Evolutionary conservation across 2,113 vertebrate genomes (phyloP), one percentile per base, ranked within the genome.

Genomic region (Sinocyclocheilus rhinocerous): DNA sequence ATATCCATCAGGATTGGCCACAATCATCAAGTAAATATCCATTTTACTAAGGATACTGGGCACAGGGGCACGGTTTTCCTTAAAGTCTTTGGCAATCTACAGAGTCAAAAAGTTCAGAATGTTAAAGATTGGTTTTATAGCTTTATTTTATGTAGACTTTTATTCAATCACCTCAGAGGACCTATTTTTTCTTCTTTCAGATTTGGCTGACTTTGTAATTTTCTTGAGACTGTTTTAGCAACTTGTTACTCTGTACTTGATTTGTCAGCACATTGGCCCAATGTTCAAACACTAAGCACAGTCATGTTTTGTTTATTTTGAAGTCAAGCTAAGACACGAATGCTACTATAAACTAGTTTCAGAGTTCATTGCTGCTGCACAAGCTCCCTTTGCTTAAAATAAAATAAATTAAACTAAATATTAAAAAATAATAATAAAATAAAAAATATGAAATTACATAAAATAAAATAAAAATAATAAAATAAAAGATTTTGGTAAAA

Each of bases 1-100:
- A 2, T 96, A 99, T 63, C 97, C 97, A 0, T 99, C 97, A 0
- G 97, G 97, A 88, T 98, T 99, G 90, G 97, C 95, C 89, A 97
- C 92, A 0, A 98, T 94, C 94, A 98, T 93, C 91, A 99, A 85
- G 90, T 96, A 96, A 90, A 98, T 95, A 86, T 99, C 97, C 93
- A 97, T 88, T 2, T 73, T 84, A 57, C 96, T 86, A 87, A 98
- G 93, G 67, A 98, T 86, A 75, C 93, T 83, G 0, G 95, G 97
- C 83, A 99, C 24, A 0, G 90, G 91, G 0, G 91, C 82, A 26
- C 13, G 0, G 0, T 97, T 94, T 0, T 76, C 89, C 0, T 94
- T 91, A 0, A 96, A 96, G 81, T 96, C 96, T 2, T 89, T 45
- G 16, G 94, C 93, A n/a, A 99, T 96, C 97, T 99, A 61, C 70